Conservation (phyloP, 2,113 vertebrate genomes). For the Uria aalge region DNA sequence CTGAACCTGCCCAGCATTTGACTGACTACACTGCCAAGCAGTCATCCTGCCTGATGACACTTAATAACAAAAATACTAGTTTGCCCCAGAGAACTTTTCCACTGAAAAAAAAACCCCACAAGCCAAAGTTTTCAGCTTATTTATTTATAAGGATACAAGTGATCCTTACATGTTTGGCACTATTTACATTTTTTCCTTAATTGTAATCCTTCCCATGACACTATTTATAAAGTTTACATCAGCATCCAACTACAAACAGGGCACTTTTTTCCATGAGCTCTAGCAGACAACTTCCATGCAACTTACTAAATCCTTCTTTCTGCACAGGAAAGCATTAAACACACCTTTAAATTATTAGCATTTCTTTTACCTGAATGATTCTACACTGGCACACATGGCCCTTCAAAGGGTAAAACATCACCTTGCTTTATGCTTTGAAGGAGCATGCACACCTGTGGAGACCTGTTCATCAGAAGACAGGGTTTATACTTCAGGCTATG, state of each 20-base stretch:
- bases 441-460: rapidly evolving
- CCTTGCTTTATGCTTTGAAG: rapidly evolving
- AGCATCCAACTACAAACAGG: background rate
- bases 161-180: background rate
- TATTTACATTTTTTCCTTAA: background rate
- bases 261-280: background rate
- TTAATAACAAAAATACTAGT: background rate
- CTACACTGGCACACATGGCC: rapidly evolving
- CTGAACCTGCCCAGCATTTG: background rate
- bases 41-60: rapidly evolving
- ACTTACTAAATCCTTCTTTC: background rate
- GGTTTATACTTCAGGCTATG: rapidly evolving
- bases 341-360: rapidly evolving
- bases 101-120: background rate
- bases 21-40: background rate
- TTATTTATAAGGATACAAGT: background rate
- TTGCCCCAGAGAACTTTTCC: background rate
- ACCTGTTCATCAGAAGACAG: rapidly evolving
- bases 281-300: background rate
- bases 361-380: rapidly evolving
- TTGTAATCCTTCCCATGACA: background rate
- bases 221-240: background rate
- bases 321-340: rapidly evolving
- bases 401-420: rapidly evolving
- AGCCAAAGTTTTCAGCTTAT: background rate